A percentile compares a stretch with the other conserved stretches of the same genome.
phyloP scores from a whole-genome alignment of 2,113 vertebrate genomes.

The Saccopteryx leptura region DNA sequence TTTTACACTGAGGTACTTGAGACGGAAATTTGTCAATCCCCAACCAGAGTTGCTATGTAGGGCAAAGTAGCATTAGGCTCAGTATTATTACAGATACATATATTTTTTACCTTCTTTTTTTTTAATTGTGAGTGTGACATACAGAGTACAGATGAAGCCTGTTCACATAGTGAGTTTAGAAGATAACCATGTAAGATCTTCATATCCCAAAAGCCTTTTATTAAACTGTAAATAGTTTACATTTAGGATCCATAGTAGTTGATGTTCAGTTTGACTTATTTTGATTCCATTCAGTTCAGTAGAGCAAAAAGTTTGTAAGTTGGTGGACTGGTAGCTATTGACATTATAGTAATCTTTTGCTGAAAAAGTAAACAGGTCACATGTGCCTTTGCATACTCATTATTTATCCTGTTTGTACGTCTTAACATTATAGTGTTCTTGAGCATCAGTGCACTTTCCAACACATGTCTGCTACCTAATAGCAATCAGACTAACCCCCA shows the following conservation, averaged over 20 bases:
- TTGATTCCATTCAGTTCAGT: conserved; percentile 47
- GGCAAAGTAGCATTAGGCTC: background rate
- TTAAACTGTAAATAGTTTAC: conserved; percentile 16
- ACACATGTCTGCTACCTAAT: background rate
- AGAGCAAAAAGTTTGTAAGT: background rate
- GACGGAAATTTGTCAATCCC: conserved; percentile 29
- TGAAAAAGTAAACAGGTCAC: background rate
- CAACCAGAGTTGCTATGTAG: background rate
- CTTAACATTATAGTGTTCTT: background rate
- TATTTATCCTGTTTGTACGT: conserved; percentile 1
- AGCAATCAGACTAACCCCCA: background rate
- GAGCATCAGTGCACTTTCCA: background rate
- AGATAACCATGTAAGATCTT: background rate
- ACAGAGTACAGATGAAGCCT: background rate
- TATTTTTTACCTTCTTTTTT: background rate
- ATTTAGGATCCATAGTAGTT: background rate
- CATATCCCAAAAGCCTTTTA: background rate
- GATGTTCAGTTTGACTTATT: conserved; percentile 6
- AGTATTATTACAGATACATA: conserved; percentile 6
- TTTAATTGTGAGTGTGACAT: background rate
- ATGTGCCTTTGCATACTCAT: background rate
- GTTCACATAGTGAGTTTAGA: background rate
- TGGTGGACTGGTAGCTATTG: background rate
- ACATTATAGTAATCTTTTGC: conserved; percentile 14
- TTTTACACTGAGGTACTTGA: background rate